phyloP scores from a whole-genome alignment of 2,113 vertebrate genomes.

The Cyprinodon brontotheroides region DNA sequence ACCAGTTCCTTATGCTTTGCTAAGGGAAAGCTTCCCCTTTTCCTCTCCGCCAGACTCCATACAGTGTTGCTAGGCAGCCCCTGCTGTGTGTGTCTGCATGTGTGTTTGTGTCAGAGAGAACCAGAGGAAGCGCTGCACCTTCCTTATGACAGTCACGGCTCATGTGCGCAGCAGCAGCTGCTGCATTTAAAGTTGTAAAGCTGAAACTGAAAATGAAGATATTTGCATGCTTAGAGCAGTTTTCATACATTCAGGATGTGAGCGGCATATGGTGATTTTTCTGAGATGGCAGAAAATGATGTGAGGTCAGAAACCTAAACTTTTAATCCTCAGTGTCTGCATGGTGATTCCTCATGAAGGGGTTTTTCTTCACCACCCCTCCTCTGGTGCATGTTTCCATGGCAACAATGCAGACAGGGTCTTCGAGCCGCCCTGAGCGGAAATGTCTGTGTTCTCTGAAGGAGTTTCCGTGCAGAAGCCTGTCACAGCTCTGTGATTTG shows the following conservation, averaged over 20 bases:
- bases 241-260: background rate
- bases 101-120: constrained; percentile 10
- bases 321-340: constrained; percentile 1
- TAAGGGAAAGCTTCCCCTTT: constrained; percentile 56
- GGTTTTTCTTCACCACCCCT: background rate
- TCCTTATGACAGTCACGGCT: constrained; percentile 60
- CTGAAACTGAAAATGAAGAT: constrained; percentile 7
- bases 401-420: constrained; percentile 60
- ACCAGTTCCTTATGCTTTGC: constrained; percentile 38
- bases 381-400: constrained; percentile 52
- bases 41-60: constrained; percentile 60
- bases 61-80: constrained; percentile 79
- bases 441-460: constrained; percentile 2
- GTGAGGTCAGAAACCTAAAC: constrained; percentile 12
- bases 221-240: background rate
- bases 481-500: background rate
- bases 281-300: background rate
- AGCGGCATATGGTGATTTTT: background rate
- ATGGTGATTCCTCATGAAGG: constrained; percentile 17
- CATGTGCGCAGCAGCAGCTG: constrained; percentile 40
- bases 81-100: constrained; percentile 16
- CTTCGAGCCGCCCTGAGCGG: constrained; percentile 12
- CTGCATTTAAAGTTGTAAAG: constrained; percentile 4
- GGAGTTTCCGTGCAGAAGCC: constrained; percentile 17
- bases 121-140: constrained; percentile 35